Percentiles rank a stretch among this genome's conserved stretches.
These are phyloP conservation scores for Montipora capitata DNA, from an alignment of 92 coral and sea anemone genomes.

Conservation along the genomic window DNA sequence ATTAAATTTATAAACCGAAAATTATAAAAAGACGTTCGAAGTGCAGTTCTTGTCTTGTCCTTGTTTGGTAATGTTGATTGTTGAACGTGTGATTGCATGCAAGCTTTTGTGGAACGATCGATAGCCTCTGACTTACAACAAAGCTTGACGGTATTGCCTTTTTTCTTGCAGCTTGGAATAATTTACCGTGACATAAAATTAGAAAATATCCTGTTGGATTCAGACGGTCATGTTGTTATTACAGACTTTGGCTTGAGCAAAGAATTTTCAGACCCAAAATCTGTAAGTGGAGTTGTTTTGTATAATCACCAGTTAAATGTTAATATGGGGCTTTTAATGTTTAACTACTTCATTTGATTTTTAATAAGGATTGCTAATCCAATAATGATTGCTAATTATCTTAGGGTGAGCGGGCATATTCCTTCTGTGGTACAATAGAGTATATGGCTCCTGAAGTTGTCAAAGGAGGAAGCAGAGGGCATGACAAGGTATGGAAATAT, in stretches of 20 bases:
- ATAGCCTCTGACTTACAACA: neutral
- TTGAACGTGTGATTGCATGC: neutral
- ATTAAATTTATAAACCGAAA: no score
- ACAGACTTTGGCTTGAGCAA: conserved; percentile 99
- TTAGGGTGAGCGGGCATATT: conserved; percentile 95
- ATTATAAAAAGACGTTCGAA: neutral
- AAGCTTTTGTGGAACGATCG: neutral
- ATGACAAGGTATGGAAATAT: conserved; percentile 90
- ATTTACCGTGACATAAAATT: conserved; percentile 98
- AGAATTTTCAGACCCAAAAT: conserved; percentile 91
- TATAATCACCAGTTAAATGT: neutral
- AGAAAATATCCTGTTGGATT: conserved; percentile 94
- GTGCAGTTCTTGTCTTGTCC: neutral
- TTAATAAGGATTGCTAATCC: neutral
- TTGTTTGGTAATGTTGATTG: neutral
- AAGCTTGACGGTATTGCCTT: neutral
- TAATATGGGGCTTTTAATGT: no score
- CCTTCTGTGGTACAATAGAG: conserved; percentile 99
- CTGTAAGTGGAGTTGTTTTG: conserved; percentile 74
- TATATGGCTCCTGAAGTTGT: conserved; percentile 99
- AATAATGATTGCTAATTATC: neutral
- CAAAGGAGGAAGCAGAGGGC: conserved; percentile 96
- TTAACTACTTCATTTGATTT: no score
- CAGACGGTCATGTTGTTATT: conserved; percentile 96
- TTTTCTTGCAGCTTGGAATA: conserved; percentile 91